These are phyloP conservation scores for Drosophila subsilvestris DNA, from an alignment of 2,888 invertebrate genomes.

Conservation along the genomic window DNA sequence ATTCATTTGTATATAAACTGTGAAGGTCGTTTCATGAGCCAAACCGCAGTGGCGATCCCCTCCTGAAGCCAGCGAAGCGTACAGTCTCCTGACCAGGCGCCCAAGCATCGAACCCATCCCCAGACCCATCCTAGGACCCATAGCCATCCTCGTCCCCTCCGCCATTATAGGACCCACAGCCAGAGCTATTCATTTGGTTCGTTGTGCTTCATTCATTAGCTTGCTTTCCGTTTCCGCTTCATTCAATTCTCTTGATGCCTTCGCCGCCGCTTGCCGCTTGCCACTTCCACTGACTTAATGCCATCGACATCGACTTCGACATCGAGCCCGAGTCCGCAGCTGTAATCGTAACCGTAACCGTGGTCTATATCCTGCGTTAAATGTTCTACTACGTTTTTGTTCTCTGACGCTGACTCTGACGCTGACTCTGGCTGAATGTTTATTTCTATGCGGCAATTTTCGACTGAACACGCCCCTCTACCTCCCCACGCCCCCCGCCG, in stretches of 20 bases:
- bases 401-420: constrained; percentile 18
- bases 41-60: constrained; percentile 36
- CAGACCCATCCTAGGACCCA: constrained; percentile 6
- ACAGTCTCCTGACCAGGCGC: constrained; percentile 28
- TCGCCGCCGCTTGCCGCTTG: constrained; percentile 23
- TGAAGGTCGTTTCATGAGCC: constrained; percentile 59
- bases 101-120: constrained; percentile 10
- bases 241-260: constrained; percentile 72
- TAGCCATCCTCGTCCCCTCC: constrained; percentile 8
- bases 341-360: constrained; percentile 32
- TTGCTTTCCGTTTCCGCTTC: constrained; percentile 75
- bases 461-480: constrained; percentile 11
- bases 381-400: constrained; percentile 42
- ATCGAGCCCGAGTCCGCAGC: constrained; percentile 19
- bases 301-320: constrained; percentile 55
- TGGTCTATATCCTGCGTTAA: constrained; percentile 50
- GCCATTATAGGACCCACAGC: constrained; percentile 2
- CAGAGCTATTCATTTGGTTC: constrained; percentile 69
- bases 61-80: constrained; percentile 50
- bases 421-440: constrained; percentile 32
- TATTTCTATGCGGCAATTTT: constrained; percentile 60
- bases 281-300: constrained; percentile 67
- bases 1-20: constrained; percentile 48
- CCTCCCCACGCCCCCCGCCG: neutral
- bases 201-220: constrained; percentile 76